These are phyloP conservation scores for Dryas iulia DNA, from an alignment of 1,140 invertebrate species.

Conservation along the genomic window DNA sequence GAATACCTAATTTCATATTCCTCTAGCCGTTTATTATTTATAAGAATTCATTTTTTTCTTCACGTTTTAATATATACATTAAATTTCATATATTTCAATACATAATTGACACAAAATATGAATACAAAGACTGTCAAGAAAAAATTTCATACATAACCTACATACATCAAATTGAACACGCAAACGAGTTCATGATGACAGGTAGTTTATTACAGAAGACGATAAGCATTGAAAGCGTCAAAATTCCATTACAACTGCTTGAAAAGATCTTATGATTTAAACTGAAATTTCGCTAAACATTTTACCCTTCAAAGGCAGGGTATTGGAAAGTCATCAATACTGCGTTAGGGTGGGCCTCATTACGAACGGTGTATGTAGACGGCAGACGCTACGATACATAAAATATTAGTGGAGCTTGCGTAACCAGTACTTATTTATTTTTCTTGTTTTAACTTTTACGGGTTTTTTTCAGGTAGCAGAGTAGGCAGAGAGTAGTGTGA, in stretches of 20 bases:
- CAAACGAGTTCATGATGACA: neutral
- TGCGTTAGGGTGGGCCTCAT: constrained; percentile 9
- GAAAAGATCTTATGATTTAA: neutral
- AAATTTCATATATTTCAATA: no score
- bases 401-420: neutral
- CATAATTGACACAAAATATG: no score
- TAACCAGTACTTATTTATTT: neutral
- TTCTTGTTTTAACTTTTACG: no score
- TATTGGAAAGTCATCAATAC: constrained; percentile 19
- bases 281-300: neutral
- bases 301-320: neutral
- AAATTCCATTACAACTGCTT: neutral
- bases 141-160: no score
- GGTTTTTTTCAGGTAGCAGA: no score
- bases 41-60: no score
- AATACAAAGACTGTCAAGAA: no score
- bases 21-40: no score
- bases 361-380: constrained; percentile 2
- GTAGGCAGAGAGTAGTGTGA: no score
- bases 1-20: no score
- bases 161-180: neutral
- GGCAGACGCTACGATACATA: neutral
- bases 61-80: no score
- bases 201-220: neutral
- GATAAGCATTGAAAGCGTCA: neutral